Percentiles rank a stretch among this genome's conserved stretches.
Evolutionary conservation across 2,888 invertebrate genomes (phyloP).

Genomic region (Phortica magna): DNA sequence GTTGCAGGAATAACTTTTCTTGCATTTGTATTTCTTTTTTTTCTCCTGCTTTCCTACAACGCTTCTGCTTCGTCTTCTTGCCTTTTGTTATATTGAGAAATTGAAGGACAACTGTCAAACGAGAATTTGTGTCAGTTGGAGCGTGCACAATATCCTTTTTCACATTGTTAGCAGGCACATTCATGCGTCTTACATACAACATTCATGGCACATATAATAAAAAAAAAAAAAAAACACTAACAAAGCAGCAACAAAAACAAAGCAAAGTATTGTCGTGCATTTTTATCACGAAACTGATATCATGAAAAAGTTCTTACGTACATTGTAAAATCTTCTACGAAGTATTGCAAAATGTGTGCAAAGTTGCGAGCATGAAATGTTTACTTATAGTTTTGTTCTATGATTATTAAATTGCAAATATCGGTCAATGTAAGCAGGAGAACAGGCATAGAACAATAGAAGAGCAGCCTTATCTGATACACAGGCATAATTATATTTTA

Average conservation of each 20-base stretch:
- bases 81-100: constrained; percentile 38
- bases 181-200: neutral
- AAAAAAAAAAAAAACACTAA: neutral
- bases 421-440: too few relatives aligned
- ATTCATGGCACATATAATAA: neutral
- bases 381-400: too few relatives aligned
- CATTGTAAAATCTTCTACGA: neutral
- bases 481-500: too few relatives aligned
- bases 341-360: neutral
- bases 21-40: constrained; percentile 34
- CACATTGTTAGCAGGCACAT: neutral
- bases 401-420: too few relatives aligned
- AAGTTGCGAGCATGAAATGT: too few relatives aligned
- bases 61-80: constrained; percentile 27
- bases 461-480: too few relatives aligned
- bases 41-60: constrained; percentile 25
- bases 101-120: constrained; percentile 53
- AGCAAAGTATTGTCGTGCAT: constrained; percentile 1
- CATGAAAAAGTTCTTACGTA: neutral
- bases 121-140: constrained; percentile 42
- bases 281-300: constrained; percentile 22
- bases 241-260: neutral
- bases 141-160: constrained; percentile 35
- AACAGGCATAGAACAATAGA: too few relatives aligned
- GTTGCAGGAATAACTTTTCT: constrained; percentile 41